phyloP scores from a whole-genome alignment of 2,797 vertebrate genomes.

The Sarcoramphus papa region DNA sequence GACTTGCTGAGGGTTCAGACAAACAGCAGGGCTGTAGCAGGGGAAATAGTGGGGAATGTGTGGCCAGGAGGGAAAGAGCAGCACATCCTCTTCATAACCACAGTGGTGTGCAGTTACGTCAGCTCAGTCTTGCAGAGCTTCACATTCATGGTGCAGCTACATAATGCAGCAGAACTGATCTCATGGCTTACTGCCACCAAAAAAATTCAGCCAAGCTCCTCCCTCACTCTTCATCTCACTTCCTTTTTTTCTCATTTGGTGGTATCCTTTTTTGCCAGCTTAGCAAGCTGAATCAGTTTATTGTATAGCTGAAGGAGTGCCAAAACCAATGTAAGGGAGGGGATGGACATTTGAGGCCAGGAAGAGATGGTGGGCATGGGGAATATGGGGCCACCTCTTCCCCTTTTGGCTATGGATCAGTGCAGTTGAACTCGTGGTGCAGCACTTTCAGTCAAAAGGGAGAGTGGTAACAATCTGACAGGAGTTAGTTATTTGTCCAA shows the following conservation, averaged over 20 bases:
- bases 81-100: background rate
- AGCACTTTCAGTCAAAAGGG: background rate
- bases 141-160: background rate
- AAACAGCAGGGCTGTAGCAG: background rate
- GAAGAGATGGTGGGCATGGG: background rate
- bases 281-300: background rate
- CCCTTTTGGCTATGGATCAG: background rate
- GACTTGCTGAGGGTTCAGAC: background rate
- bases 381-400: background rate
- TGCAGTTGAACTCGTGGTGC: background rate
- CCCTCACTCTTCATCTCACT: background rate
- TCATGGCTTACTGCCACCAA: background rate
- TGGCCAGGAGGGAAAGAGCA: background rate
- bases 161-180: background rate
- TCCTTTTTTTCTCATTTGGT: background rate
- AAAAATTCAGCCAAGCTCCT: background rate
- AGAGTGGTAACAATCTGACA: background rate
- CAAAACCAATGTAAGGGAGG: background rate
- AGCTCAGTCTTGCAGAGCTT: background rate
- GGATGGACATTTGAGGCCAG: background rate
- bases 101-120: background rate
- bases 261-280: background rate
- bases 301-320: background rate
- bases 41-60: background rate
- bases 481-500: background rate